phyloP scores from a whole-genome alignment of 1,140 invertebrate genomes.

The Drosophila teissieri region DNA sequence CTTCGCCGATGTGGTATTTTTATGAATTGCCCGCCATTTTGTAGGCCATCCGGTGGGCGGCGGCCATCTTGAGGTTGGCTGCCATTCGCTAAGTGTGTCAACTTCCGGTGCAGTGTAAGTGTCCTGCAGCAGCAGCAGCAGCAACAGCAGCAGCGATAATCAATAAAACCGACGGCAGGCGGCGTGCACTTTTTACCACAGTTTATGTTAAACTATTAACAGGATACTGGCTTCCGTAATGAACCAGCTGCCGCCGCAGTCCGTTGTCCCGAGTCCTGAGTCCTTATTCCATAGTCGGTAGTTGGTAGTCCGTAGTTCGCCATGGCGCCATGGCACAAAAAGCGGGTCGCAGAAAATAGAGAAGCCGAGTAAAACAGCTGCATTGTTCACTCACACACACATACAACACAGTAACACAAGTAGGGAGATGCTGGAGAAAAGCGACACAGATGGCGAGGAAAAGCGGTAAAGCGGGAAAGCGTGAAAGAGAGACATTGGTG shows the following conservation, averaged over 20 bases:
- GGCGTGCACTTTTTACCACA: slow-evolving; percentile 71
- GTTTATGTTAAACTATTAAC: slow-evolving; percentile 82
- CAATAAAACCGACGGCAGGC: slow-evolving; percentile 61
- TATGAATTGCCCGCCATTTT: slow-evolving; percentile 30
- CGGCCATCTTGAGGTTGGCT: slow-evolving; percentile 5
- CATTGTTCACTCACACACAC: slow-evolving; percentile 53
- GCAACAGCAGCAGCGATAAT: slow-evolving; percentile 38
- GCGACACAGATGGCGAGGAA: slow-evolving; percentile 8
- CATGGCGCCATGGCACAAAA: slow-evolving; percentile 45
- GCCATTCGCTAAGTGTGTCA: slow-evolving; percentile 58
- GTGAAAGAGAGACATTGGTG: slow-evolving; percentile 47
- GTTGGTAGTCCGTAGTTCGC: background rate
- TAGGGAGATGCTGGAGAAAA: background rate
- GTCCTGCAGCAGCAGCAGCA: background rate
- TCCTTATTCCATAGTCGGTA: background rate
- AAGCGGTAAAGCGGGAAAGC: slow-evolving; percentile 2
- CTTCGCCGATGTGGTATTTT: slow-evolving; percentile 15
- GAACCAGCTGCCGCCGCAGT: slow-evolving; percentile 63
- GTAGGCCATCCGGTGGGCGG: slow-evolving; percentile 13
- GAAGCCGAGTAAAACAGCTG: slow-evolving; percentile 45
- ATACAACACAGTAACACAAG: no score
- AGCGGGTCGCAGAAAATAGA: slow-evolving; percentile 62
- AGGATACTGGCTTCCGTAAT: slow-evolving; percentile 75
- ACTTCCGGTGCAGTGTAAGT: slow-evolving; percentile 49
- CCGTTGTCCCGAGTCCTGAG: slow-evolving; percentile 5